phyloP scores from a whole-genome alignment of 2,888 invertebrate genomes.

The Amphimallon solstitiale region DNA sequence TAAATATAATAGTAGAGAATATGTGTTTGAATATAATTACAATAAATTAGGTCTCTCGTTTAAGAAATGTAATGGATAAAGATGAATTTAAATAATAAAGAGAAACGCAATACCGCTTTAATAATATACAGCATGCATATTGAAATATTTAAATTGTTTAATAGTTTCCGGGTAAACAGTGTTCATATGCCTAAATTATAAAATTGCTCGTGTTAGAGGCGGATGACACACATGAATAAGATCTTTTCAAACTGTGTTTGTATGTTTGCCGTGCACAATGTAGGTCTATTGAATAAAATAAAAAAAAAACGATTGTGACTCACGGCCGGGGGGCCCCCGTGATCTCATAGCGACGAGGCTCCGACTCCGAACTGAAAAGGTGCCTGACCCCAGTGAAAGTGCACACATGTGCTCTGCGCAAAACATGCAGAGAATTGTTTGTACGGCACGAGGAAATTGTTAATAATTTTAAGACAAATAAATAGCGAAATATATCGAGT shows the following conservation, averaged over 20 bases:
- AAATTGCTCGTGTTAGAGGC: background rate
- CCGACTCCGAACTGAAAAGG: conserved; percentile 23
- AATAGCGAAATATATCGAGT: conserved; percentile 15
- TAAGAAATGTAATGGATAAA: background rate
- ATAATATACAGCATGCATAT: too few relatives aligned
- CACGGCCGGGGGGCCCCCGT: conserved; percentile 6
- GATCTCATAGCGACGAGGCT: conserved; percentile 30
- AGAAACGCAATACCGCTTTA: too few relatives aligned
- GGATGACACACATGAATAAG: conserved; percentile 10
- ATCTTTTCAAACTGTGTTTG: conserved; percentile 11
- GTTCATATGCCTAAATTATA: background rate
- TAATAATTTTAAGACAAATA: conserved; percentile 25
- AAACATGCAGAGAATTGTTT: conserved; percentile 1
- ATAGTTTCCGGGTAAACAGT: conserved; percentile 6
- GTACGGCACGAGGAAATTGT: conserved; percentile 23
- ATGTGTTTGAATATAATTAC: too few relatives aligned
- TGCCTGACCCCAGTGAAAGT: conserved; percentile 39
- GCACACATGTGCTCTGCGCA: conserved; percentile 9
- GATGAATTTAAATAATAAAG: background rate
- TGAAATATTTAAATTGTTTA: conserved; percentile 2
- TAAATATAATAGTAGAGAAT: too few relatives aligned
- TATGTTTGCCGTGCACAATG: background rate
- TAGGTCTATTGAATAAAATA: background rate
- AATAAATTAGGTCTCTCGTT: too few relatives aligned
- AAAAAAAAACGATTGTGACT: conserved; percentile 21